phyloP scores from a whole-genome alignment of 2,797 vertebrate genomes.

The Fistularia tabacaria region DNA sequence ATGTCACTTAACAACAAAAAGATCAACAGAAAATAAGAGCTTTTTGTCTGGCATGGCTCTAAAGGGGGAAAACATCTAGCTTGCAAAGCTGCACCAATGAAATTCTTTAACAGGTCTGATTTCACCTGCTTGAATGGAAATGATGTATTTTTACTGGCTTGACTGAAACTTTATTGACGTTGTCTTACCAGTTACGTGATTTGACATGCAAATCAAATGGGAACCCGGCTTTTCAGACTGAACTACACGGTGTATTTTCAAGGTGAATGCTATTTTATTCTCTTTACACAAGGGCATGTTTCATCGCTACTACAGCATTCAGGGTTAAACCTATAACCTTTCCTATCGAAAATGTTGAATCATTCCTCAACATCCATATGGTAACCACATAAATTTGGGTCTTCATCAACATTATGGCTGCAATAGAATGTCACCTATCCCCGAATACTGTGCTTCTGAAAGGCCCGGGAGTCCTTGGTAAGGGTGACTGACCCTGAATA shows the following conservation, averaged over 20 bases:
- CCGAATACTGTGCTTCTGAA: slow-evolving; percentile 56
- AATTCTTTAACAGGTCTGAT: slow-evolving; percentile 61
- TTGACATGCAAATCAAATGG: slow-evolving; percentile 69
- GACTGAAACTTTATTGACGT: slow-evolving; percentile 59
- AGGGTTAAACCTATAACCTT: slow-evolving; percentile 60
- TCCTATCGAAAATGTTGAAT: slow-evolving; percentile 57
- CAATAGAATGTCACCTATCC: slow-evolving; percentile 62
- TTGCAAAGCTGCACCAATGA: slow-evolving; percentile 39
- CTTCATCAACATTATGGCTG: slow-evolving; percentile 73
- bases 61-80: slow-evolving; percentile 49
- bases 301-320: slow-evolving; percentile 40
- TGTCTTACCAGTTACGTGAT: slow-evolving; percentile 52
- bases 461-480: slow-evolving; percentile 68
- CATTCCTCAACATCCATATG: slow-evolving; percentile 64
- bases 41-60: slow-evolving; percentile 42
- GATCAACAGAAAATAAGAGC: slow-evolving; percentile 37
- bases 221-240: slow-evolving; percentile 29
- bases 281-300: slow-evolving; percentile 54
- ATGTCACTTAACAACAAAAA: slow-evolving; percentile 69
- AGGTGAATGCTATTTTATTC: slow-evolving; percentile 56
- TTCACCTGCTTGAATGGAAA: slow-evolving; percentile 44
- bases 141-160: slow-evolving; percentile 51
- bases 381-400: slow-evolving; percentile 75
- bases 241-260: slow-evolving; percentile 49
- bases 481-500: slow-evolving; percentile 66